Conservation (phyloP, 2,113 vertebrate species). For the Ictidomys tridecemlineatus region DNA sequence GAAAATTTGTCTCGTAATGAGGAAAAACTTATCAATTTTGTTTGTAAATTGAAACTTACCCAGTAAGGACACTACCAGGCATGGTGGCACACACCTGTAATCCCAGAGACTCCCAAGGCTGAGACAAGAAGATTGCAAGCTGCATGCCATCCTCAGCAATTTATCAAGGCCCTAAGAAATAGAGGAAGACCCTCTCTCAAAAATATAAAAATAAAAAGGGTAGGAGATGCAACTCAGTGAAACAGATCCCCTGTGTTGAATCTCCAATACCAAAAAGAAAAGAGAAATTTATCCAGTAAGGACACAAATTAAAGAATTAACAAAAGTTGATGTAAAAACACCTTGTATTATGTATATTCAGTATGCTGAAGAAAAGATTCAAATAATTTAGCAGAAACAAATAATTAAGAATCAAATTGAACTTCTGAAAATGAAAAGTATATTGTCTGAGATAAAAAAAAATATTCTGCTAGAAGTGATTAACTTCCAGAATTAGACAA, state of each 20-base stretch:
- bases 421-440: neutral
- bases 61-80: neutral
- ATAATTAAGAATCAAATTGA: neutral
- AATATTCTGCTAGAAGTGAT: neutral
- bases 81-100: no score
- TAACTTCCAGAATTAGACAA: neutral
- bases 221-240: no score
- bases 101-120: no score
- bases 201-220: no score
- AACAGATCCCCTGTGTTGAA: no score
- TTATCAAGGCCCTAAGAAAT: no score
- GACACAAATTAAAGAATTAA: neutral
- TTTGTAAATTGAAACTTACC: neutral
- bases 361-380: neutral
- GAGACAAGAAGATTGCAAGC: no score
- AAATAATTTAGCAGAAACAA: neutral
- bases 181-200: no score
- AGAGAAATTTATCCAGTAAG: neutral
- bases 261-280: no score
- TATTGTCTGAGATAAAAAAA: neutral
- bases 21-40: neutral
- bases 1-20: neutral
- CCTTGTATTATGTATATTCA: neutral
- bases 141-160: no score
- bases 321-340: neutral